Evolutionary conservation across 2,888 invertebrate genomes (phyloP), one percentile per base, ranked within the genome.

Genomic region (Thalpophila matura): DNA sequence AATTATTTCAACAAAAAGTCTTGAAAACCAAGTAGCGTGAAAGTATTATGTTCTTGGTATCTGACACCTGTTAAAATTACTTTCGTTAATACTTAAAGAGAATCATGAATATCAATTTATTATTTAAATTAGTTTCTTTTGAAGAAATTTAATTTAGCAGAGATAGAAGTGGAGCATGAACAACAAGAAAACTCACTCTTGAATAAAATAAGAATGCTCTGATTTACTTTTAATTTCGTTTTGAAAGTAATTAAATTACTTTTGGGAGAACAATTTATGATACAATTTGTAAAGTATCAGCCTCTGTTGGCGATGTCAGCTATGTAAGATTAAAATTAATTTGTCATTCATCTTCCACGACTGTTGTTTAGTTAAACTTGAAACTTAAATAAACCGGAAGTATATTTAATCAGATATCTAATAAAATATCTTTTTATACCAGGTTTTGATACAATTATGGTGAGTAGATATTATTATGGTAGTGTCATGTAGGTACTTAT

Each of bases 191-290:
- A 75, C 58, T 59, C 37, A 61, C 56, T 74, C 38, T 54, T 47
- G 31, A 66, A 64, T 66, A 58, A 63, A 63, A 75, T 56, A 71
- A 66, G 57, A 75, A 60, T 56, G 42, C 27, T 62, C 37, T 54
- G 66, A 76, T 76, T 79, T 75, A 66, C 56, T 71, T 74, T 76
- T 66, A 61, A 66, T 70, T 66, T 61, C 26, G 31, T 58, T 60
- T 33, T 14, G 29, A 33, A 63, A 70, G 33, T 75, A 62, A 31
- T 40, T 53, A 60, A 77, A 77, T 63, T 67, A 56, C 54, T 70
- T 65, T 65, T 45, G 20, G 18, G 65, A 45, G 51, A 46, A 55
- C 70, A 65, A 62, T 59, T 77, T 62, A 62, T 60, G 49, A 49
- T 64, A 43, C 53, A 42, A 43, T 68, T 61, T 61, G 53, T 68